Conservation (phyloP, 2,797 vertebrate genomes). For the Cossypha caffra region DNA sequence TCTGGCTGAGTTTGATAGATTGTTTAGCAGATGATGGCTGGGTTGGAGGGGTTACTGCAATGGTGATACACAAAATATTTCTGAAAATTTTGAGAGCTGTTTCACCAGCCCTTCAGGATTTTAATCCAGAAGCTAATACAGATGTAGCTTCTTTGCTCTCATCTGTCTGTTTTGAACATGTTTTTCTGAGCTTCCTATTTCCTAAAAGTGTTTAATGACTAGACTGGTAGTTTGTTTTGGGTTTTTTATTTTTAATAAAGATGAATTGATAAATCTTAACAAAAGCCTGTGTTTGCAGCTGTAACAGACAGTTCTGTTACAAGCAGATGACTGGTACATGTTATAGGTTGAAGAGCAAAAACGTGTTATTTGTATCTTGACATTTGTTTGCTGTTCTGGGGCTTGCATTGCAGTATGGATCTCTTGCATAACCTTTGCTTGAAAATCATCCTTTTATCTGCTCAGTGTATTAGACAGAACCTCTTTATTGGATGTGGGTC, state of each 20-base stretch:
- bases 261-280: background rate
- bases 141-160: background rate
- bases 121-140: background rate
- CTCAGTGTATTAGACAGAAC: conserved; percentile 35
- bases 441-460: conserved; percentile 51
- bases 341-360: background rate
- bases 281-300: background rate
- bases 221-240: background rate
- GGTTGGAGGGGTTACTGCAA: background rate
- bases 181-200: background rate
- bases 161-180: background rate
- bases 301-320: background rate
- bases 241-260: background rate
- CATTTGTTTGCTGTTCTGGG: background rate
- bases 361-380: background rate
- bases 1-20: background rate
- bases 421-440: conserved; percentile 24
- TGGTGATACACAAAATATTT: background rate
- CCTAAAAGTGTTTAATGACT: background rate
- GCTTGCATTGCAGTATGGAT: background rate
- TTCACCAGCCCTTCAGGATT: background rate
- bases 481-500: conserved; percentile 47
- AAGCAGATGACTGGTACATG: background rate
- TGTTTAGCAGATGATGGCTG: background rate
- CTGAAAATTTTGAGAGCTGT: background rate